A percentile compares a stretch with the other conserved stretches of the same genome.
Conservation (phyloP, 2,113 vertebrate genomes). For the Pachypanchax playfairii region DNA sequence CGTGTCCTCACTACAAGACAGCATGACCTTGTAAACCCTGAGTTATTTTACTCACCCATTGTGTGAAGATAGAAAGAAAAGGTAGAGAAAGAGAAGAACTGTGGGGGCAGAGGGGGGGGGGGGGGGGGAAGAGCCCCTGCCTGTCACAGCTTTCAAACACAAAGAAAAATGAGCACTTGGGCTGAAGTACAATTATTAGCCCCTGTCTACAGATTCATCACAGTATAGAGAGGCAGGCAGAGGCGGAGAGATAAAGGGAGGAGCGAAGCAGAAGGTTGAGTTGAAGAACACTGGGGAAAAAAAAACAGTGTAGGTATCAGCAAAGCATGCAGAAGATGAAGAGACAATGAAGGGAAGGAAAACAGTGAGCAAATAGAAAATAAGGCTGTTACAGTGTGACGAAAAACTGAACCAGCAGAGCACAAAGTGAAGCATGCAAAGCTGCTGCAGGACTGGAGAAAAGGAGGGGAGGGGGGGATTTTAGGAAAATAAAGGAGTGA, state of each 20-base stretch:
- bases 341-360: constrained; percentile 41
- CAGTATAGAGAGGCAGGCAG: constrained; percentile 59
- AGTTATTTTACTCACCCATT: constrained; percentile 80
- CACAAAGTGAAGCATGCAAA: constrained; percentile 32
- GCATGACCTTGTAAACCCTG: constrained; percentile 82
- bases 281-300: constrained; percentile 24
- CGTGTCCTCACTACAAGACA: constrained; percentile 73
- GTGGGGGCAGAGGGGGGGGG: constrained; percentile 11
- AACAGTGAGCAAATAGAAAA: constrained; percentile 43
- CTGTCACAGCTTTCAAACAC: constrained; percentile 83
- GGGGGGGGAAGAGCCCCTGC: constrained; percentile 64
- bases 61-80: constrained; percentile 63
- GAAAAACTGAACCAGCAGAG: constrained; percentile 1
- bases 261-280: constrained; percentile 35
- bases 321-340: constrained; percentile 26
- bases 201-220: constrained; percentile 84
- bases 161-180: constrained; percentile 83
- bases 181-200: constrained; percentile 85
- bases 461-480: constrained; percentile 31
- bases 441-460: constrained; percentile 12
- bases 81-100: constrained; percentile 30
- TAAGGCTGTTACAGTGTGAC: too few species aligned
- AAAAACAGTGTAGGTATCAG: constrained; percentile 32
- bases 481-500: constrained; percentile 56
- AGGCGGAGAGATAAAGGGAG: constrained; percentile 19